Conservation (phyloP, 2,888 invertebrate genomes). For the Allophyes oxyacanthae region DNA sequence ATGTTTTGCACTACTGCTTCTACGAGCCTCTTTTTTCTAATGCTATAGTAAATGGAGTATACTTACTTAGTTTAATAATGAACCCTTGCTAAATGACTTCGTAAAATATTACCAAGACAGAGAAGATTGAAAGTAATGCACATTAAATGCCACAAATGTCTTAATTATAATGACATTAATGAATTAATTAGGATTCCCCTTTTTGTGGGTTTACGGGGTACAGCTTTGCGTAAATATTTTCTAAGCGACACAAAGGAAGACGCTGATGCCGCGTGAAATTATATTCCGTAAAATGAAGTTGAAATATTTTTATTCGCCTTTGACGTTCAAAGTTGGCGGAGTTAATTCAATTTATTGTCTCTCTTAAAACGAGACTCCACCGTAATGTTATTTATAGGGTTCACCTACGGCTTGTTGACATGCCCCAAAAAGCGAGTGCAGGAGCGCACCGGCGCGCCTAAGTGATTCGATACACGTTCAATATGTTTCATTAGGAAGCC, state of each 20-base stretch:
- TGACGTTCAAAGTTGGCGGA: conserved; percentile 83
- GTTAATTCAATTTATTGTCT: conserved; percentile 87
- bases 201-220: conserved; percentile 71
- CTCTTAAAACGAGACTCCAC: conserved; percentile 84
- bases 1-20: no score
- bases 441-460: conserved; percentile 82
- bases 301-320: conserved; percentile 79
- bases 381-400: conserved; percentile 85
- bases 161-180: conserved; percentile 81
- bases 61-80: conserved; percentile 24
- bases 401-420: conserved; percentile 85
- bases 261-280: conserved; percentile 80
- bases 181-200: conserved; percentile 80
- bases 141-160: conserved; percentile 75
- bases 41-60: no score
- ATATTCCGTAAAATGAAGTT: conserved; percentile 82
- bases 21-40: no score
- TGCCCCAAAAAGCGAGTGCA: conserved; percentile 83
- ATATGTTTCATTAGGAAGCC: conserved; percentile 88
- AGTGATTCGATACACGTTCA: conserved; percentile 89
- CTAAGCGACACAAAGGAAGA: conserved; percentile 76
- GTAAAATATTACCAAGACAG: conserved; percentile 54
- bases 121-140: conserved; percentile 70
- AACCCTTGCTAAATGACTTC: conserved; percentile 42
- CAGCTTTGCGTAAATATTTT: conserved; percentile 81